These are phyloP conservation scores for Gallinago jamesoni DNA, from an alignment of 2,113 vertebrate species.

Conservation along the genomic window DNA sequence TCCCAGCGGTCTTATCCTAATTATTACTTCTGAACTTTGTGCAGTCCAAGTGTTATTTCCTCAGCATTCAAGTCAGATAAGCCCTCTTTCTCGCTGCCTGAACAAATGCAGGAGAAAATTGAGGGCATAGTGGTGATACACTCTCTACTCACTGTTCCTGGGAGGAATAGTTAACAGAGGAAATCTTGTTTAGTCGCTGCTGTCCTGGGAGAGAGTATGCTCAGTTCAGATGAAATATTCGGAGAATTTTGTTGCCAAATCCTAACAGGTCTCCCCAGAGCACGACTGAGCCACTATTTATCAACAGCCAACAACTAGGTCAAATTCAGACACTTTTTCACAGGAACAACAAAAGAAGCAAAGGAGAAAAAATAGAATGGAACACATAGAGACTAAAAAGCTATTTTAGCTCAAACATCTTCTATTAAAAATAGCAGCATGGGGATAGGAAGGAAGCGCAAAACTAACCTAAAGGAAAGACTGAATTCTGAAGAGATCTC, in stretches of 20 bases:
- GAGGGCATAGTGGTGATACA: background rate
- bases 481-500: background rate
- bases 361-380: background rate
- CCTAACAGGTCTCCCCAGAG: background rate
- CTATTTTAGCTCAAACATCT: background rate
- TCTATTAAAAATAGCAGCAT: background rate
- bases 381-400: background rate
- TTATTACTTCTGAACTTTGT: background rate
- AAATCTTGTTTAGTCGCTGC: background rate
- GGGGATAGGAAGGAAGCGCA: background rate
- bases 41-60: background rate
- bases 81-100: background rate
- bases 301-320: conserved; percentile 21
- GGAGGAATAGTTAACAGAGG: conserved; percentile 30
- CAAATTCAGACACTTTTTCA: conserved; percentile 15
- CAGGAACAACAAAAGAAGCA: background rate
- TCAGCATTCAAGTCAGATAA: background rate
- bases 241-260: background rate
- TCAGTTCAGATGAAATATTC: conserved; percentile 8
- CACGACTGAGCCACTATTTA: background rate
- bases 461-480: background rate
- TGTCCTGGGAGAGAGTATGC: background rate
- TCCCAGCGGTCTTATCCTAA: background rate
- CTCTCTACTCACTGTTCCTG: background rate
- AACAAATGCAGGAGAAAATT: conserved; percentile 10